These are phyloP conservation scores for Coboldia fuscipes DNA, from an alignment of 1,140 invertebrate genomes.

Conservation along the genomic window DNA sequence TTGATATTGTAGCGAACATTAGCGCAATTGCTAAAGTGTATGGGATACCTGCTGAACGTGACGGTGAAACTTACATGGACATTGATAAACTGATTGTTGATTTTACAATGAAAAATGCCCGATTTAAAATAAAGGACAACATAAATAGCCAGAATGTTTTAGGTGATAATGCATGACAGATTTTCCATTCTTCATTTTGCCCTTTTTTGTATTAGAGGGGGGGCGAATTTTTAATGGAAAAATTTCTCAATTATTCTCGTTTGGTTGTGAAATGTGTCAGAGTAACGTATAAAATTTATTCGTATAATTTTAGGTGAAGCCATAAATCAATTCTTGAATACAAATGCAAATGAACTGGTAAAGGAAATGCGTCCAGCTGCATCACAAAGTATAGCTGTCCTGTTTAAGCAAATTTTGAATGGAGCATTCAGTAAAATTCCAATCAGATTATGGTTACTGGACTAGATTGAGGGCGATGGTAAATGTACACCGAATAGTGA, in stretches of 20 bases:
- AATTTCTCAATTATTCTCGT: background rate
- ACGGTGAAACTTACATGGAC: constrained; percentile 38
- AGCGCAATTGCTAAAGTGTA: constrained; percentile 43
- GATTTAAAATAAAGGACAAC: constrained; percentile 45
- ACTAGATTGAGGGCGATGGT: too few relatives aligned
- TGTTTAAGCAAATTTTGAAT: constrained; percentile 52
- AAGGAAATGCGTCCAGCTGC: constrained; percentile 61
- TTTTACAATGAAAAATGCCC: constrained; percentile 41
- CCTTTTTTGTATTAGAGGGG: background rate
- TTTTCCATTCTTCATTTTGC: background rate
- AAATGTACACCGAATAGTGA: too few relatives aligned
- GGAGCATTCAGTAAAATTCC: constrained; percentile 44
- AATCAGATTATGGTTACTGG: constrained; percentile 43
- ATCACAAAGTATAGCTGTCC: constrained; percentile 39
- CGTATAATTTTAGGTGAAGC: constrained; percentile 34
- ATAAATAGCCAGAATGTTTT: constrained; percentile 52
- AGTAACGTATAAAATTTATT: constrained; percentile 1
- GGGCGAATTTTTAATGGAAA: background rate
- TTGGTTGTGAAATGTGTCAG: too few relatives aligned
- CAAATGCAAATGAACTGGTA: constrained; percentile 55
- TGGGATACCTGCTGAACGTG: constrained; percentile 34
- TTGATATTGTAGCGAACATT: constrained; percentile 32
- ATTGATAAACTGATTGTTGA: constrained; percentile 42
- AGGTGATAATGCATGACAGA: constrained; percentile 22
- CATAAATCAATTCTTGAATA: constrained; percentile 64